A percentile compares a stretch with the other conserved stretches of the same genome.
These are phyloP conservation scores for rat (Rattus norvegicus) DNA, from an alignment of 2,113 vertebrate genomes.

Conservation along the genomic window GRCr8 NC_086022.1:119421001-119421500, in stretches of 20 bases:
- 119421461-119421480: too few species aligned
- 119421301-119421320: too few species aligned
- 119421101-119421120: background rate
- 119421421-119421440: background rate
- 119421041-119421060: background rate
- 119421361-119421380: too few species aligned
- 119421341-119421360: background rate
- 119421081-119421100: too few species aligned
- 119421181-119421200: background rate
- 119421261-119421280: background rate
- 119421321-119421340: background rate
- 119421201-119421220: background rate
- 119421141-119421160: background rate
- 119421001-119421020: background rate
- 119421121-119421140: background rate
- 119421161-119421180: background rate
- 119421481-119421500: too few species aligned
- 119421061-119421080: too few species aligned
- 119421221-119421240: background rate
- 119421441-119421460: too few species aligned
- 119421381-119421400: background rate
- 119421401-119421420: background rate
- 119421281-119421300: background rate
- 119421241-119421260: background rate
- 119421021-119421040: background rate